Conservation (phyloP, 2,113 vertebrate species). For the Neogobius melanostomus region DNA sequence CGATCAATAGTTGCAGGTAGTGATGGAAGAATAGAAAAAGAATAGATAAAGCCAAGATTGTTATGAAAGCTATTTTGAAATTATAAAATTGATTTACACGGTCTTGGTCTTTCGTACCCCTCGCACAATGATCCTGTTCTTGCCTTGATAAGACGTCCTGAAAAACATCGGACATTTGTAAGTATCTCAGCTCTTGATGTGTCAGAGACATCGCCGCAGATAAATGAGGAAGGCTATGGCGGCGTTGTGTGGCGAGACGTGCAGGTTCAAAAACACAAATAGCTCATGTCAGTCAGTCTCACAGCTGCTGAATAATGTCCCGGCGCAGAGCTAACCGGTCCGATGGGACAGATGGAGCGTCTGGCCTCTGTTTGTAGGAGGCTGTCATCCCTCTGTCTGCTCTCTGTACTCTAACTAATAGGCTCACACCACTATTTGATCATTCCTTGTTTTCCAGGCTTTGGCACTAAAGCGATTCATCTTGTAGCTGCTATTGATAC, state of each 20-base stretch:
- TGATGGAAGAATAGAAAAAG: too few species aligned
- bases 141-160: too few species aligned
- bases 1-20: neutral
- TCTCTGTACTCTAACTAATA: slow-evolving; percentile 35
- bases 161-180: slow-evolving; percentile 1
- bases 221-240: slow-evolving; percentile 13
- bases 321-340: slow-evolving; percentile 25
- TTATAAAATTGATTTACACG: too few species aligned
- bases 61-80: too few species aligned
- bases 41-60: too few species aligned
- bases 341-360: slow-evolving; percentile 35
- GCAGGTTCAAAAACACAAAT: slow-evolving; percentile 9
- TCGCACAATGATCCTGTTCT: too few species aligned
- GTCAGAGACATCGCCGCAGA: slow-evolving; percentile 16
- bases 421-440: slow-evolving; percentile 32
- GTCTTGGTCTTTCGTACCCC: too few species aligned
- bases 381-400: slow-evolving; percentile 32
- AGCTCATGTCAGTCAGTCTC: slow-evolving; percentile 30
- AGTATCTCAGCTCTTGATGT: slow-evolving; percentile 6
- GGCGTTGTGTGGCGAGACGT: slow-evolving; percentile 11
- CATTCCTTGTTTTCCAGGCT: slow-evolving; percentile 23
- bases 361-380: slow-evolving; percentile 37
- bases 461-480: slow-evolving; percentile 40
- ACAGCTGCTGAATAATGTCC: slow-evolving; percentile 43
- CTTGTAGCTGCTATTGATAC: slow-evolving; percentile 22